phyloP scores from a whole-genome alignment of 2,888 invertebrate species.

The Lamellibrachia satsuma region DNA sequence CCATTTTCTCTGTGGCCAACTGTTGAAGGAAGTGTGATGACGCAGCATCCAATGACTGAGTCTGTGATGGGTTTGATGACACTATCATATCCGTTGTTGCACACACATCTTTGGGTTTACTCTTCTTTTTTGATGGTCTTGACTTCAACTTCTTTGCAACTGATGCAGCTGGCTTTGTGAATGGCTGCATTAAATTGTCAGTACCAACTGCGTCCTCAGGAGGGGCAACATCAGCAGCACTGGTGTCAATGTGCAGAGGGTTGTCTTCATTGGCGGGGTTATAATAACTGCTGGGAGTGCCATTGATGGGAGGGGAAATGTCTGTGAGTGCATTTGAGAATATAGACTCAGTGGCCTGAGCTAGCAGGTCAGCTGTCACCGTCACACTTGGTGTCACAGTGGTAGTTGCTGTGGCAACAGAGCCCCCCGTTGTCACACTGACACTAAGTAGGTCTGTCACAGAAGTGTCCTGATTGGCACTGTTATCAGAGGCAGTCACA shows the following conservation, averaged over 20 bases:
- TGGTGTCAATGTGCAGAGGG: slow-evolving; percentile 45
- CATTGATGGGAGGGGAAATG: slow-evolving; percentile 41
- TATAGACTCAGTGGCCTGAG: slow-evolving; percentile 66
- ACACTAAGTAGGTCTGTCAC: not conserved
- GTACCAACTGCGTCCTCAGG: not conserved
- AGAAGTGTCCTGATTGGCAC: slow-evolving; percentile 19
- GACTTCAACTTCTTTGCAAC: not conserved
- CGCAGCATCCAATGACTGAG: not conserved
- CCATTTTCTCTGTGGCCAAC: slow-evolving; percentile 23
- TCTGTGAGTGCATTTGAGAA: slow-evolving; percentile 44
- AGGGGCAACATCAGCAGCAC: slow-evolving; percentile 47
- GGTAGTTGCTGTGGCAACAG: not conserved
- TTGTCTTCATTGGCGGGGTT: slow-evolving; percentile 55
- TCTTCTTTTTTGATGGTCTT: slow-evolving; percentile 21
- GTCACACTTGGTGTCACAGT: slow-evolving; percentile 21
- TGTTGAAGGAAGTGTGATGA: not conserved
- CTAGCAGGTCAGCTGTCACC: slow-evolving; percentile 58
- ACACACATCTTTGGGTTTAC: slow-evolving; percentile 24
- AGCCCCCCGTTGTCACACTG: not conserved
- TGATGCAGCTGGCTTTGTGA: not conserved
- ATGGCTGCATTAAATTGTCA: not conserved
- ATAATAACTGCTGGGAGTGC: slow-evolving; percentile 46
- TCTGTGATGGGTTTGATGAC: not conserved
- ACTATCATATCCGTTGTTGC: not conserved
- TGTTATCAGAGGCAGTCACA: not conserved